Base-by-base conservation (phyloP, 2,113 vertebrate species). In the Raphicerus campestris region DNA sequence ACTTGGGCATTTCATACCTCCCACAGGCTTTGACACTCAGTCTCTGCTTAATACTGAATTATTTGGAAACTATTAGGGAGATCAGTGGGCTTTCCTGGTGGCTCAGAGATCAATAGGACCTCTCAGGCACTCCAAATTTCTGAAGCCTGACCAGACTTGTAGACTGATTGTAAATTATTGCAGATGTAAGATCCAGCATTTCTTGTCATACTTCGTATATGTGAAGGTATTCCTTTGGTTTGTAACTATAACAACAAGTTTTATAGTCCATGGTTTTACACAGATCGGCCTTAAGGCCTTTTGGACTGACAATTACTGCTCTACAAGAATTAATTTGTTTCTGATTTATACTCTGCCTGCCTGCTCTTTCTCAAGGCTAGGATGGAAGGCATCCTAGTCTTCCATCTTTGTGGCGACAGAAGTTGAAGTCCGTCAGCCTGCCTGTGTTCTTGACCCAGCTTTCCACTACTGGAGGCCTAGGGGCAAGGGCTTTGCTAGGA, bases 161-260 rank as follows among this genome's bases (percentile, higher is more conserved):
- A 87, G 58, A 92, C 82, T 66, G 51, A 93, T 60, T 81, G 15
- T 77, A 77, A 70, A 85, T 60, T 42, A 80, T 42, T 88, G 49
- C n/a, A 35, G n/a, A 77, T 73, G 28, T 16, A 22, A 89, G 42
- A 63, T 60, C 77, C n/a, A 91, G 85, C 51, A 88, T 95, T 93
- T 94, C 66, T 91, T 73, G 10, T 80, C 73, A 70, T 8, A 11
- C 53, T 82, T 55, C 53, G 3, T 35, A 3, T 58, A 45, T 42
- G 24, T 60, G 20, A 89, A 91, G 51, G 24, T 61, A 82, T 92
- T 94, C 55, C 32, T 75, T 83, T 87, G 63, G 32, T 89, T 84
- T 90, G 96, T 91, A 94, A 85, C 95, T 91, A 82, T 90, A 96
- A 86, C 88, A 95, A 88, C 95, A 92, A 85, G 32, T 92, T 95